Conservation (phyloP, 2,797 vertebrate species). For the Pangasius mekongensis region DNA sequence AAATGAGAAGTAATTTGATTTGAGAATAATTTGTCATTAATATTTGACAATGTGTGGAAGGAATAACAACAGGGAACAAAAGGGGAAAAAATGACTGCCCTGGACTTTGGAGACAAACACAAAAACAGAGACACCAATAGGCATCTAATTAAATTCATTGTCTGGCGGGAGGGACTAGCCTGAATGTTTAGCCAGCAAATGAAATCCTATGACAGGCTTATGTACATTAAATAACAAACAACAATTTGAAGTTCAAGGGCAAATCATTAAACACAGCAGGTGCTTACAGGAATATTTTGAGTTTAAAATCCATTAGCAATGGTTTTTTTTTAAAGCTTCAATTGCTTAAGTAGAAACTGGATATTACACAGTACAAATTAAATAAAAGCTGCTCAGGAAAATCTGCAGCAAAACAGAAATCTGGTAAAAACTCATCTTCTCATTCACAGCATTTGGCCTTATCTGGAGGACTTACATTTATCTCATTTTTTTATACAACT, state of each 20-base stretch:
- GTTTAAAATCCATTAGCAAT: neutral
- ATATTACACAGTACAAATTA: neutral
- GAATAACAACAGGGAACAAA: neutral
- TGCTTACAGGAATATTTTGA: neutral
- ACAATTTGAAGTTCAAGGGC: neutral
- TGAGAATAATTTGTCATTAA: neutral
- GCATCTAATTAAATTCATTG: slow-evolving; percentile 44
- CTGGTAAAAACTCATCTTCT: neutral
- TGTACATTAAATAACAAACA: neutral
- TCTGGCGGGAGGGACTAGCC: slow-evolving; percentile 13
- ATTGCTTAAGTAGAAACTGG: neutral
- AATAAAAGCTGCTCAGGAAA: neutral
- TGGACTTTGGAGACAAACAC: slow-evolving; percentile 20
- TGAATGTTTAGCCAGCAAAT: slow-evolving; percentile 29
- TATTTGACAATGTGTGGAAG: neutral
- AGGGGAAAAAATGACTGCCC: neutral
- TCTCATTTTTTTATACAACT: too few species aligned
- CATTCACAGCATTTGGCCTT: neutral
- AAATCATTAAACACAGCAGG: neutral
- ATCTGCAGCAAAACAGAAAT: neutral
- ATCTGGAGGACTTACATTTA: too few species aligned
- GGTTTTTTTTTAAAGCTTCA: neutral
- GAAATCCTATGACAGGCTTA: slow-evolving; percentile 11
- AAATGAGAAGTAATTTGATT: neutral
- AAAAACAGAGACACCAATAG: slow-evolving; percentile 46